phyloP scores from a whole-genome alignment of 2,888 invertebrate genomes.

The Leuctra nigra region DNA sequence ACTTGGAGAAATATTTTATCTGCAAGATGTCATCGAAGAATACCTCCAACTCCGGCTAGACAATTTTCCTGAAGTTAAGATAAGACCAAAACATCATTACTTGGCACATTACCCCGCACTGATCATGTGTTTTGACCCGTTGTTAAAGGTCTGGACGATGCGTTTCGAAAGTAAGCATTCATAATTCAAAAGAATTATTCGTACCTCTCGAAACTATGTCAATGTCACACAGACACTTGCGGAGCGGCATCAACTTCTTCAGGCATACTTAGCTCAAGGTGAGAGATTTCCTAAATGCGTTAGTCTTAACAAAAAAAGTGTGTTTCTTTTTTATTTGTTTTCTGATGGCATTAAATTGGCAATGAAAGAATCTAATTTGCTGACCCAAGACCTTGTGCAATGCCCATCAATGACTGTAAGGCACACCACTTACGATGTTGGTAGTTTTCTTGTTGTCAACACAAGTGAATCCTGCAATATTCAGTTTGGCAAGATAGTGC shows the following conservation, averaged over 20 bases:
- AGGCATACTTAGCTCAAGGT: neutral
- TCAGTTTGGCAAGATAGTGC: no score
- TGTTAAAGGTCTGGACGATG: constrained; percentile 12
- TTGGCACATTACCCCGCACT: constrained; percentile 15
- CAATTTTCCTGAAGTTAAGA: neutral
- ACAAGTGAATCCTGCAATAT: no score
- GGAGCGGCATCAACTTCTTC: constrained; percentile 2
- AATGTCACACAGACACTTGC: neutral
- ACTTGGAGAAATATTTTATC: neutral
- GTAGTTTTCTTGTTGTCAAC: neutral
- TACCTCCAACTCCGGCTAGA: neutral
- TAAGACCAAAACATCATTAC: constrained; percentile 18
- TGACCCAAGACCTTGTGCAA: no score
- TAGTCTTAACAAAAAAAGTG: neutral
- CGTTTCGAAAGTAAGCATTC: constrained; percentile 17
- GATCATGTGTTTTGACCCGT: constrained; percentile 6
- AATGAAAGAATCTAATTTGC: neutral
- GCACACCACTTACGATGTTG: neutral
- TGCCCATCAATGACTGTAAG: neutral
- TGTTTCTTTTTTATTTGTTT: neutral
- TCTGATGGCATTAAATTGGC: neutral
- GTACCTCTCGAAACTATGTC: constrained; percentile 9
- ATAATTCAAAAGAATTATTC: constrained; percentile 9
- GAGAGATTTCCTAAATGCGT: neutral
- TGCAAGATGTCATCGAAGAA: constrained; percentile 1